Conservation (phyloP, 2,797 vertebrate genomes). For the Novumbra hubbsi region DNA sequence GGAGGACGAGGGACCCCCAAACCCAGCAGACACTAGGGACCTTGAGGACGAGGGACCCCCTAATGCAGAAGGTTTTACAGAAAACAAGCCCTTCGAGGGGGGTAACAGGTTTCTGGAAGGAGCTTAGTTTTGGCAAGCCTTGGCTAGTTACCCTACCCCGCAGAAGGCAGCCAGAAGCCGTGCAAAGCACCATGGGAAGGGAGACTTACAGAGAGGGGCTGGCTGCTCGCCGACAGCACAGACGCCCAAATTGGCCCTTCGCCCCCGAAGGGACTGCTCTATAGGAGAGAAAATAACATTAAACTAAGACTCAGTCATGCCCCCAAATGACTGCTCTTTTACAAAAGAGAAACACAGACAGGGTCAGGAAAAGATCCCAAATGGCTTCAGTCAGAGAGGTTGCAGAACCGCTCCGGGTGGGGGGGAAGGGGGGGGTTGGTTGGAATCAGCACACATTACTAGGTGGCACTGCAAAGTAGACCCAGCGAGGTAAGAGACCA, state of each 20-base stretch:
- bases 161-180: constrained; percentile 74
- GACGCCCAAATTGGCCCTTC: constrained; percentile 76
- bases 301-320: constrained; percentile 46
- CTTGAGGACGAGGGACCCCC: neutral
- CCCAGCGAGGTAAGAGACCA: neutral
- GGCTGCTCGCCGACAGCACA: constrained; percentile 70
- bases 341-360: constrained; percentile 1
- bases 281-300: constrained; percentile 62
- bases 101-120: constrained; percentile 24
- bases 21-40: neutral
- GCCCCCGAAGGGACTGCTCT: constrained; percentile 74
- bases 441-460: neutral
- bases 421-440: neutral
- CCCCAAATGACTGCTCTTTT: constrained; percentile 13
- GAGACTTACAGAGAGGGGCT: constrained; percentile 74
- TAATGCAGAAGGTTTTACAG: constrained; percentile 7
- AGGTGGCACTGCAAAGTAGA: neutral
- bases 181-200: constrained; percentile 74
- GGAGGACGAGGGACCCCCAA: too few species aligned
- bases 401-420: constrained; percentile 3
- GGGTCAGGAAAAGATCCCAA: neutral
- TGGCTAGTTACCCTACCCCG: constrained; percentile 31
- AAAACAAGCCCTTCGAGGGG: neutral
- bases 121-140: constrained; percentile 27
- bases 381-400: neutral